phyloP scores from a whole-genome alignment of 2,113 vertebrate species.

The Gymnocephalus cernua region DNA sequence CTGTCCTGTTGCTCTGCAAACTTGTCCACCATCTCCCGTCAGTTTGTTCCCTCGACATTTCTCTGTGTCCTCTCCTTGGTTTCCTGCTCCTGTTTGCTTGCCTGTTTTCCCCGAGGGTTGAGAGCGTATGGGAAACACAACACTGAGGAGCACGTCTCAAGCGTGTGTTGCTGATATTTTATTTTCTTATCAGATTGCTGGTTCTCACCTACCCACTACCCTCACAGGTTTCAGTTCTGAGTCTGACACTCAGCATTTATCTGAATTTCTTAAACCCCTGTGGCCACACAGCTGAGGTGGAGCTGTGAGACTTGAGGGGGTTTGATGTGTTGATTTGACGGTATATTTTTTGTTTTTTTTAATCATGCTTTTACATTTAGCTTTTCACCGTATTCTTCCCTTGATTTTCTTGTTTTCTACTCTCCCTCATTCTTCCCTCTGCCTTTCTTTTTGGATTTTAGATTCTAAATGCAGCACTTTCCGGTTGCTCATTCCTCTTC shows the following conservation, averaged over 20 bases:
- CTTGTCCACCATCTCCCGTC: constrained; percentile 26
- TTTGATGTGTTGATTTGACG: constrained; percentile 23
- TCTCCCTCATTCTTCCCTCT: not conserved
- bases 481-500: constrained; percentile 9
- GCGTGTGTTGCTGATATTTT: constrained; percentile 45
- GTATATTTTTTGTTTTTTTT: not conserved
- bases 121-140: constrained; percentile 45
- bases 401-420: not conserved
- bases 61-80: constrained; percentile 37
- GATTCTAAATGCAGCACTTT: not conserved
- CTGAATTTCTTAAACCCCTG: constrained; percentile 45
- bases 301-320: constrained; percentile 12
- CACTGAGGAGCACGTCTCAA: constrained; percentile 4
- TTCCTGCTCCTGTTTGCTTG: constrained; percentile 46
- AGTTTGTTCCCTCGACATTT: constrained; percentile 9
- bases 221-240: not conserved
- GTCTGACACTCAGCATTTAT: constrained; percentile 54
- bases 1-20: constrained; percentile 34
- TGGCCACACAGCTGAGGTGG: constrained; percentile 26
- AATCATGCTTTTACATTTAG: not conserved
- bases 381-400: not conserved
- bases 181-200: constrained; percentile 46
- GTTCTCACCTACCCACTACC: constrained; percentile 32
- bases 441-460: not conserved
- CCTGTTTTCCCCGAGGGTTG: constrained; percentile 47